phyloP scores from a whole-genome alignment of 2,888 invertebrate species.

The Coleophora flavipennella region DNA sequence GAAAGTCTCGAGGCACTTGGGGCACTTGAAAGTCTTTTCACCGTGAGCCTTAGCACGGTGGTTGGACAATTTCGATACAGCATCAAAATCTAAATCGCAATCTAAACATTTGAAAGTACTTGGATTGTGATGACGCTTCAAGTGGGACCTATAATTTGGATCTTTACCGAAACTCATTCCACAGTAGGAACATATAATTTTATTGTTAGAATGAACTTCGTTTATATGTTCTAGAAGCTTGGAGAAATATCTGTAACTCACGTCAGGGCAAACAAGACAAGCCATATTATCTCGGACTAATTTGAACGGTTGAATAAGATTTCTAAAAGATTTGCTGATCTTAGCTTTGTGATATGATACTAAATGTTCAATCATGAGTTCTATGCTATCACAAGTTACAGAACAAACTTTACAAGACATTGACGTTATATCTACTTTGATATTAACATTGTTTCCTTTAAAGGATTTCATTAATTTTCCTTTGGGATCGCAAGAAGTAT shows the following conservation, averaged over 20 bases:
- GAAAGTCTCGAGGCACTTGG: slow-evolving; percentile 28
- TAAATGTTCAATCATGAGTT: slow-evolving; percentile 22
- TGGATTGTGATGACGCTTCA: slow-evolving; percentile 20
- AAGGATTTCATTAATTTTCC: slow-evolving; percentile 20
- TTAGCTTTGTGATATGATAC: slow-evolving; percentile 20
- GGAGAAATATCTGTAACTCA: slow-evolving; percentile 23
- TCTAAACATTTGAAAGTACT: slow-evolving; percentile 22
- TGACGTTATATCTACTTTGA: slow-evolving; percentile 25
- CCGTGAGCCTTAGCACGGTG: slow-evolving; percentile 30
- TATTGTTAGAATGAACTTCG: slow-evolving; percentile 21
- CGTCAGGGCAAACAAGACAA: slow-evolving; percentile 21
- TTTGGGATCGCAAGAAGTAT: slow-evolving; percentile 19
- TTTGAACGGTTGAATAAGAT: slow-evolving; percentile 22
- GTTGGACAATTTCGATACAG: slow-evolving; percentile 18
- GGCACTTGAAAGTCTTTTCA: slow-evolving; percentile 24
- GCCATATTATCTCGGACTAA: slow-evolving; percentile 22
- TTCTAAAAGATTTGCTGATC: slow-evolving; percentile 20
- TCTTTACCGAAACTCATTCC: slow-evolving; percentile 23
- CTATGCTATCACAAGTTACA: slow-evolving; percentile 16
- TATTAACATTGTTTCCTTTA: slow-evolving; percentile 19
- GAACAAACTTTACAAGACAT: slow-evolving; percentile 27
- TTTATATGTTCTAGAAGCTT: slow-evolving; percentile 28
- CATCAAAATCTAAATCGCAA: slow-evolving; percentile 26
- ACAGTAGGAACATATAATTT: slow-evolving; percentile 25
- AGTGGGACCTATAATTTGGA: slow-evolving; percentile 21